phyloP scores from a whole-genome alignment of 2,888 invertebrate species.

The Ormyrus pomaceus region DNA sequence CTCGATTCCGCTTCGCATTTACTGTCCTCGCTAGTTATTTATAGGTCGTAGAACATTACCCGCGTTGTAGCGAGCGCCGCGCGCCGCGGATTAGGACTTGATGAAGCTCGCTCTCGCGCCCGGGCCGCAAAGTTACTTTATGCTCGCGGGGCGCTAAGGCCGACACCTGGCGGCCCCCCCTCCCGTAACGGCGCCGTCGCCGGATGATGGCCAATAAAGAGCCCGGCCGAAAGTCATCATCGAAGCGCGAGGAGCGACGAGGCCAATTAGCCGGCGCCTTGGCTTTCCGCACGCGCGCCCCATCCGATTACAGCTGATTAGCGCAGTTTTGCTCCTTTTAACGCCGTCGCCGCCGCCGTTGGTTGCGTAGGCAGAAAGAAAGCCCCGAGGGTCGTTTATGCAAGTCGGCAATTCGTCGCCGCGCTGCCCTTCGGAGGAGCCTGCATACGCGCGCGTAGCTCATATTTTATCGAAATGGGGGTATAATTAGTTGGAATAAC shows the following conservation, averaged over 20 bases:
- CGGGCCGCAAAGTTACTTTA: conserved; percentile 19
- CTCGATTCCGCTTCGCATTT: conserved; percentile 57
- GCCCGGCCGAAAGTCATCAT: neutral
- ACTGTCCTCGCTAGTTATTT: conserved; percentile 57
- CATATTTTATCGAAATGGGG: conserved; percentile 72
- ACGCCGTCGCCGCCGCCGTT: too few species aligned
- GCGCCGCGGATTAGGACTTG: conserved; percentile 3
- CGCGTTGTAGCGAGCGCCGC: neutral
- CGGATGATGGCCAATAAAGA: conserved; percentile 9
- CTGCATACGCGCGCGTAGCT: conserved; percentile 60
- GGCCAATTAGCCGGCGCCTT: too few species aligned
- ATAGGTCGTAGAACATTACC: conserved; percentile 46
- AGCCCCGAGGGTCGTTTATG: neutral
- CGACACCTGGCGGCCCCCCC: too few species aligned
- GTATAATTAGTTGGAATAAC: conserved; percentile 74
- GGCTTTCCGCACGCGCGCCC: too few species aligned
- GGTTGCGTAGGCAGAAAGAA: too few species aligned
- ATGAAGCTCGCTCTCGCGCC: neutral
- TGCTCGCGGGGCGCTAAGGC: neutral
- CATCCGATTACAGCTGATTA: too few species aligned
- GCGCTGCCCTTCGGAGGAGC: neutral
- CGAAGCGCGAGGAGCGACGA: too few species aligned
- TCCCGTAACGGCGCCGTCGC: too few species aligned
- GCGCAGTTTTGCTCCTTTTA: too few species aligned
- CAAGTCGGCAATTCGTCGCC: neutral